Evolutionary conservation across 2,888 invertebrate genomes (phyloP), one percentile per base, ranked within the genome.

Genomic region (Diachrysia chrysitis): DNA sequence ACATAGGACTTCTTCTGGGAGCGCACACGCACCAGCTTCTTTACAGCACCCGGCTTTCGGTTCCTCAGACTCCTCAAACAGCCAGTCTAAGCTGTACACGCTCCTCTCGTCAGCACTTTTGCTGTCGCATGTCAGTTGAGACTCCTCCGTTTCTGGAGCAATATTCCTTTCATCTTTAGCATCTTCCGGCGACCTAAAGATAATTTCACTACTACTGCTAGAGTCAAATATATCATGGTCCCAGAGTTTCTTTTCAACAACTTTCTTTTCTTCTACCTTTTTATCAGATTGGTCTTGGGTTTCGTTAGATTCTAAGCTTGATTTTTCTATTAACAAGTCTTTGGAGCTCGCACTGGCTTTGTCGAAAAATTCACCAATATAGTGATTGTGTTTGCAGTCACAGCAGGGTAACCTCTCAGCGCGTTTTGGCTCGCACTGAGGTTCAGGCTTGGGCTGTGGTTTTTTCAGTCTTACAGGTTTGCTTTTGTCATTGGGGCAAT

Each of bases 281-380:
- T 88, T 95, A 73, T 85, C 90, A n/a, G 60, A 35, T 23, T 82
- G 84, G 57, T 87, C 95, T 62, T 82, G 89, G 85, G 85, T 95
- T 58, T 96, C 96, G 81, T 94, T 96, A 9, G 96, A 95, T 85
- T 94, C 95, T 82, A 93, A 91, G 79, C 95, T 93, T 73, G 95
- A 94, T 89, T 95, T 95, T 82, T 96, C 96, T 91, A 97, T 93
- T 16, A 97, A 92, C 80, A 96, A 96, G 89, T 97, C 97, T 91
- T 97, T 97, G 16, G 97, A 97, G 83, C 96, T 97, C 29, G 97
- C 97, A 86, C 97, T 97, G 53, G 96, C 95, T 85, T 96, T 96
- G 83, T 97, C 97, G 72, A 96, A 96, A 78, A 96, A 94, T 82
- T 95, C 94, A 55, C 85, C 87, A 65, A 83, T 86, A 29, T 85